Base-by-base conservation (phyloP, 2,113 vertebrate species). In the Brachionichthys hirsutus region DNA sequence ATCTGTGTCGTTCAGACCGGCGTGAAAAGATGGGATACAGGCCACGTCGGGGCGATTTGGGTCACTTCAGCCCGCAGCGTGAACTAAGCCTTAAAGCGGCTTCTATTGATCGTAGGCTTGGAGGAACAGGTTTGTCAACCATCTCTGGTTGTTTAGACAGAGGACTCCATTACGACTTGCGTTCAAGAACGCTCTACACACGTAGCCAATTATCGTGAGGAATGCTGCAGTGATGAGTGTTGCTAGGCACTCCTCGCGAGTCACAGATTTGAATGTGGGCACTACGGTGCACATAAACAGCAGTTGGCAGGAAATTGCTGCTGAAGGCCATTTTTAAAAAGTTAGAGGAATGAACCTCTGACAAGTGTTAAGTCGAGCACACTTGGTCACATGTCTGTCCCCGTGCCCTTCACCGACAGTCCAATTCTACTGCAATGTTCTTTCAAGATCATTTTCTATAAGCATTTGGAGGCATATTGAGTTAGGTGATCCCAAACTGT, bases 401-500 rank as follows among this genome's bases (percentile, higher is more conserved):
- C 10, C 0, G 14, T 36, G 52, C 62, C 15, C 45, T 7, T 49
- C 61, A 53, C 49, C 58, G 24, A 58, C 68, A 51, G 22, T 13
- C 24, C 16, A 81, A 47, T 46, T 61, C 12, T 16, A n/a, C 24
- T 22, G 45, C 45, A 41, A 6, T 10, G 16, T 43, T 17, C 55
- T 68, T 38, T 62, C 24, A 73, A 71, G 50, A 54, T 63, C 59
- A 58, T n/a, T 45, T 61, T 40, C 62, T 34, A 77, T 64, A 85
- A 54, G 57, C 18, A 44, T 73, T 75, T 80, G 46, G 54, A 52
- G 41, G 46, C 35, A 82, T 70, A 88, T 87, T 70, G 51, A 77
- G 57, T 88, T 84, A 82, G 55, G 73, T 24, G 48, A 74, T 73
- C 49, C 49, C 70, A 82, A 84, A 72, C 58, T 57, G 68, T 65